Base-by-base conservation (phyloP, 92 coral and sea anemone genomes). In the Chrysogorgia sp. region DNA sequence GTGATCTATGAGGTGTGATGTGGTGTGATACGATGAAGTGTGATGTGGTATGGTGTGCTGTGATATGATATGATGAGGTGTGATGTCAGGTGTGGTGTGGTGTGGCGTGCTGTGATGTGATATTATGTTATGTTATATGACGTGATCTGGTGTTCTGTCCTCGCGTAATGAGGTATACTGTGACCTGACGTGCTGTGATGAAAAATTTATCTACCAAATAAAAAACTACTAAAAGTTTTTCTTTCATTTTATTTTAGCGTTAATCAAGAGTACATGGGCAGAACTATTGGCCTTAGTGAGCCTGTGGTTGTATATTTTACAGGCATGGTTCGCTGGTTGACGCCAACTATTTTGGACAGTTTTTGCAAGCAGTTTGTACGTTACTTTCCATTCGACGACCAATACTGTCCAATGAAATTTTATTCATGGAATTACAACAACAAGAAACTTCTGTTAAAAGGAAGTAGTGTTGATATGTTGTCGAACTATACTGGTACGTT, bases 321-420 rank as follows among this genome's bases (percentile, higher is more conserved):
- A 25, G 98, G 98, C 22, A 76, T 67, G 53, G 92, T 93, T 33
- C 90, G 93, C 77, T 93, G 96, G 98, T 79, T 93, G 19, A 90
- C 98, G 2, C 98, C 98, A 1, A 63, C 88, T 22, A 87, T 93
- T 33, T 87, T 91, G 75, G 89, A 84, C 33, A 91, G 98, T 63
- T 82, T 91, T 19, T 93, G 98, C 81, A 93, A 89, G 63, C 81
- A 91, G 32, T 84, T 83, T 58, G 98, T 93, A 14, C 83, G 92
- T n/a, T 89, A 82, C 72, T 93, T 90, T 49, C 98, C 98, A 0
- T 93, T 93, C 71, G 98, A 93, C 58, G 96, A 93, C 34, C 98
- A 93, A 87, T 86, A 75, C 52, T 93, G 98, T 74, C 89, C 81
- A 35, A 87, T 93, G 58, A 92, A 92, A 71, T 91, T 93, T 28